Evolutionary conservation across 2,797 vertebrate species (phyloP), one percentile per base, ranked within the genome.

Genomic region (Danio albolineatus): DNA sequence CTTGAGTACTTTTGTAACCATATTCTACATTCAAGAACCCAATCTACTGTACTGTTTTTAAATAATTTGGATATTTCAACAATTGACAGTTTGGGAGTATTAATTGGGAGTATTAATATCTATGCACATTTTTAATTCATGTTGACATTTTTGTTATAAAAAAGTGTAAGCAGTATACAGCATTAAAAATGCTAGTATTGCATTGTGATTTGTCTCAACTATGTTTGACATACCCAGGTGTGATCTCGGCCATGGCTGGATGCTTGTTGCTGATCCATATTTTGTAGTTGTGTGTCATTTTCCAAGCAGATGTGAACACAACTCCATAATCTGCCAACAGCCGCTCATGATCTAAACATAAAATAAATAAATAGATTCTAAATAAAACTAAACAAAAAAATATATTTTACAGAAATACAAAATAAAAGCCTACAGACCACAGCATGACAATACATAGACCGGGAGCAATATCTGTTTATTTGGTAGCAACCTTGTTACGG

Each of bases 211-310:
- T 2, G 13, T 43, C 39, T 46, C 6, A 21, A 4, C 4, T 39
- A 16, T 53, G 16, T 71, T 14, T 65, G 19, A 16, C 94, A 88
- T 93, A 99, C 98, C 97, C 96, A 0, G 96, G 93, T 48, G 95
- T 95, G 86, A 99, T 88, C 85, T 96, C 92, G 10, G 94, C 89
- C 88, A 99, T 94, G 85, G 95, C 96, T 0, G 96, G 94, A 79
- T 98, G 96, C 87, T 95, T 96, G 93, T 97, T 98, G 92, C 96
- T 97, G 86, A 93, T 94, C 98, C 98, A 99, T 6, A 98, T 95
- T 78, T 97, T 92, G 90, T 95, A 97, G 92, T 97, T 99, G 91
- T 99, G 97, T 12, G 95, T 95, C 74, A 95, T 96, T 89, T 94
- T 99, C 98, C 98, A 99, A 9, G 96, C 94, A 0, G 92, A 49